Evolutionary conservation across 53 echinoderm and acorn worm species (phyloP).

Genomic region (Echinarachnius parma): DNA sequence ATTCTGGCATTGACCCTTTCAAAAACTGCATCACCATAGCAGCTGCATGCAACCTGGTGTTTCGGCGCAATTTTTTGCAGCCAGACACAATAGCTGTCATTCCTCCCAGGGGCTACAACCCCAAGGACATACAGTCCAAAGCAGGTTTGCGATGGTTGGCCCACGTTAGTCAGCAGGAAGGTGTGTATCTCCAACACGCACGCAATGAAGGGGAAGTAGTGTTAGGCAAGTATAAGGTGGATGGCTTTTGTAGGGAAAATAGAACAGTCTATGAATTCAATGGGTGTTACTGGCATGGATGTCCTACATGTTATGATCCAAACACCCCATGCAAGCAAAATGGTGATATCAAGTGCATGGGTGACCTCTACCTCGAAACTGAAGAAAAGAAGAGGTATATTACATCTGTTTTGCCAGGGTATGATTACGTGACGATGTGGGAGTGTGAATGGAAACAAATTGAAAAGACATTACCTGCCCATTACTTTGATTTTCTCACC

Average conservation of each 20-base stretch:
- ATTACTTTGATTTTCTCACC: too few relatives aligned
- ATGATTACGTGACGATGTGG: constrained; percentile 21
- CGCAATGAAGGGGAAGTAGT: constrained; percentile 17
- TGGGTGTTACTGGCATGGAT: constrained; percentile 38
- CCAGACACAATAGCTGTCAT: constrained; percentile 24
- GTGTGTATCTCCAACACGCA: constrained; percentile 28
- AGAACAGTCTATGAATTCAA: constrained; percentile 21
- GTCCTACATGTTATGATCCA: constrained; percentile 25
- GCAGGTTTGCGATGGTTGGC: constrained; percentile 35
- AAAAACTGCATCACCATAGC: constrained; percentile 65
- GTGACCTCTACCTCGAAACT: constrained; percentile 12
- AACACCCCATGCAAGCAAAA: constrained; percentile 3
- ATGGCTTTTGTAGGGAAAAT: constrained; percentile 24
- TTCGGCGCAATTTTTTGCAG: constrained; percentile 12
- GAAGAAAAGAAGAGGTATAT: constrained; percentile 16
- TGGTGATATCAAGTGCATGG: constrained; percentile 17
- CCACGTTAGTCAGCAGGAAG: constrained; percentile 2
- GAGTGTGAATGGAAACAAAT: background rate
- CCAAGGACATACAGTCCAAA: constrained; percentile 28
- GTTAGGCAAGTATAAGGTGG: constrained; percentile 23
- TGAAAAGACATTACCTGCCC: background rate
- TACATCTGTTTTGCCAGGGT: background rate
- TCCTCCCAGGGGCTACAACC: background rate
- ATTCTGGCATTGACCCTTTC: constrained; percentile 62
- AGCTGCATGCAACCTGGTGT: constrained; percentile 30